Percentiles rank a stretch among this genome's conserved stretches.
Conservation (phyloP, 2,797 vertebrate genomes). For the Characodon lateralis region DNA sequence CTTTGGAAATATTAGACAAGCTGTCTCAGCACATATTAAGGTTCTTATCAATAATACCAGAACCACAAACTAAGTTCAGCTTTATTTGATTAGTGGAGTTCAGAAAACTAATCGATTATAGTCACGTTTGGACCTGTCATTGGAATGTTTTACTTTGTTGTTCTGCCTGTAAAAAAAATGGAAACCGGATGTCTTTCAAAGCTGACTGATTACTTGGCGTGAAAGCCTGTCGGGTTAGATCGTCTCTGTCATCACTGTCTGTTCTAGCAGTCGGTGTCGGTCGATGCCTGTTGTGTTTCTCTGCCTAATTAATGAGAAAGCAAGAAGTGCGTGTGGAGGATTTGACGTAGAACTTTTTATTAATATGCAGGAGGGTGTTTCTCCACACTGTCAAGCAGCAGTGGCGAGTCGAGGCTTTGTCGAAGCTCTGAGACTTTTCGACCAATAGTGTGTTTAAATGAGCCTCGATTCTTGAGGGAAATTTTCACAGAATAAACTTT, state of each 20-base stretch:
- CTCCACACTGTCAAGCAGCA: neutral
- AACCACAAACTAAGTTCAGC: too few species aligned
- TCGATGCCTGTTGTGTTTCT: neutral
- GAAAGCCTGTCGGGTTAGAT: constrained; percentile 7
- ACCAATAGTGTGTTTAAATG: neutral
- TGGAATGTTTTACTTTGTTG: neutral
- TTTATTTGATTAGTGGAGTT: neutral
- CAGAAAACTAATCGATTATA: neutral
- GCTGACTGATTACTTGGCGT: constrained; percentile 2
- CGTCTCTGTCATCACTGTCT: neutral
- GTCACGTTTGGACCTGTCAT: neutral
- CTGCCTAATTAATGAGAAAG: constrained; percentile 12
- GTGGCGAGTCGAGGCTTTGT: neutral
- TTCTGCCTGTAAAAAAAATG: constrained; percentile 1
- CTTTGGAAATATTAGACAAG: neutral
- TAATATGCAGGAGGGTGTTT: neutral
- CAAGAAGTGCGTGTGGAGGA: neutral
- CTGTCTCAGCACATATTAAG: neutral
- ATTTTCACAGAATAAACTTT: neutral
- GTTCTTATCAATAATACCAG: too few species aligned
- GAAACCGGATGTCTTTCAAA: neutral
- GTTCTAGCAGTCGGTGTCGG: neutral
- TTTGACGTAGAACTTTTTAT: neutral
- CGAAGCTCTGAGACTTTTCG: neutral
- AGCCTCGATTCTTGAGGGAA: neutral